Conservation (phyloP, 2,888 invertebrate species). For the Aelia acuminata region DNA sequence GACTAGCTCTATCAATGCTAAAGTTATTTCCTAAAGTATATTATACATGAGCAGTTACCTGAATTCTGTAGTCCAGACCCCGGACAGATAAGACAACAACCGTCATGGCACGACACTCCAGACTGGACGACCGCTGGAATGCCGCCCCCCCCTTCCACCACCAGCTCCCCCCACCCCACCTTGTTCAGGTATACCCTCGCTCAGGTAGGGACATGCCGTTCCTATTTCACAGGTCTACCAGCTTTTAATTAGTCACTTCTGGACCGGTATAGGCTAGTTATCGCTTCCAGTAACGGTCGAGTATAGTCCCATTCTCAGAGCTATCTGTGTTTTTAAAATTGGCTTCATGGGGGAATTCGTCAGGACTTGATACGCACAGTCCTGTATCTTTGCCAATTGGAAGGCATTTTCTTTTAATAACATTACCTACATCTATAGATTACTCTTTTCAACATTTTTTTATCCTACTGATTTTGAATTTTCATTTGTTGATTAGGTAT, state of each 20-base stretch:
- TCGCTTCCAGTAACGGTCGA: slow-evolving; percentile 7
- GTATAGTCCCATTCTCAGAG: neutral
- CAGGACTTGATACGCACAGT: too few species aligned
- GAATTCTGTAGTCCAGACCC: slow-evolving; percentile 20
- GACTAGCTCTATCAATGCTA: neutral
- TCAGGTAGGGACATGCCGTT: slow-evolving; percentile 32
- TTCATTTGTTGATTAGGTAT: too few species aligned
- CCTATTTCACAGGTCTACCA: slow-evolving; percentile 37
- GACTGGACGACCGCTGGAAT: slow-evolving; percentile 29
- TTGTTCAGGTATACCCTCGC: slow-evolving; percentile 40
- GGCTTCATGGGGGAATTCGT: neutral
- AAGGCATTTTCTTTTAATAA: too few species aligned
- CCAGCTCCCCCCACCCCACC: neutral
- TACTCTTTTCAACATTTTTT: too few species aligned
- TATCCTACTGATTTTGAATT: too few species aligned
- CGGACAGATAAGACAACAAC: slow-evolving; percentile 33
- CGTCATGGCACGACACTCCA: slow-evolving; percentile 49
- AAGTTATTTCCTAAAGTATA: too few species aligned
- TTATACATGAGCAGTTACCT: neutral
- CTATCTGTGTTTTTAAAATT: neutral
- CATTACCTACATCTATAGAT: too few species aligned
- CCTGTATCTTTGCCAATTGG: too few species aligned
- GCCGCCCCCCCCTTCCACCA: slow-evolving; percentile 22
- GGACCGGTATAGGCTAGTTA: slow-evolving; percentile 1
- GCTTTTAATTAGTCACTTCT: neutral